These are phyloP conservation scores for Onthophagus sagittarius DNA, from an alignment of 2,888 invertebrate genomes.

Conservation along the genomic window DNA sequence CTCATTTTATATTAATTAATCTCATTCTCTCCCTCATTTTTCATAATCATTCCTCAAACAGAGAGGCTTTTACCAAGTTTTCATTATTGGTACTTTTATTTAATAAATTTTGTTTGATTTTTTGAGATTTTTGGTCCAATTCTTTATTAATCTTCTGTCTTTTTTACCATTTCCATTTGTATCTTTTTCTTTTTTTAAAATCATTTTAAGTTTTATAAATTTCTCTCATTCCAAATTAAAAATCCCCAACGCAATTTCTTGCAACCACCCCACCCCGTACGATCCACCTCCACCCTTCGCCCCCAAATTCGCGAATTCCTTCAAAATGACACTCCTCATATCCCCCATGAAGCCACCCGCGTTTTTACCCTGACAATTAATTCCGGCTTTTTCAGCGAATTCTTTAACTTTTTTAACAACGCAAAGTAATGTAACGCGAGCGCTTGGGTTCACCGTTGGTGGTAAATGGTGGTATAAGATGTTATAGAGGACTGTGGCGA, in stretches of 20 bases:
- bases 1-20: too few species aligned
- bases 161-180: too few species aligned
- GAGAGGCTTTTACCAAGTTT: too few species aligned
- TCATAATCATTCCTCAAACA: too few species aligned
- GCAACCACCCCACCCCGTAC: neutral
- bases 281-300: neutral
- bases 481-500: constrained; percentile 37
- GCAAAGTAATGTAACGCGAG: constrained; percentile 17
- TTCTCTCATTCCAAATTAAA: neutral
- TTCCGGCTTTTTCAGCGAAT: constrained; percentile 20
- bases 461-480: constrained; percentile 26
- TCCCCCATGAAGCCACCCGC: constrained; percentile 16
- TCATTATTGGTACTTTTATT: too few species aligned
- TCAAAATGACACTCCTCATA: constrained; percentile 18
- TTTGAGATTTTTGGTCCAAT: too few species aligned
- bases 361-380: constrained; percentile 11
- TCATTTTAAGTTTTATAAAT: neutral
- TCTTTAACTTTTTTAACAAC: constrained; percentile 22
- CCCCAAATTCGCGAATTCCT: constrained; percentile 19
- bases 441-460: constrained; percentile 13
- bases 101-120: too few species aligned
- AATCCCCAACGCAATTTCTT: neutral
- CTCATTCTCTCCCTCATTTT: too few species aligned
- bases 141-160: too few species aligned
- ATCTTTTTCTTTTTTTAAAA: too few species aligned